A percentile compares a stretch with the other conserved stretches of the same genome.
These are phyloP conservation scores for Zaprionus davidi DNA, from an alignment of 1,140 invertebrate species.

Conservation along the genomic window DNA sequence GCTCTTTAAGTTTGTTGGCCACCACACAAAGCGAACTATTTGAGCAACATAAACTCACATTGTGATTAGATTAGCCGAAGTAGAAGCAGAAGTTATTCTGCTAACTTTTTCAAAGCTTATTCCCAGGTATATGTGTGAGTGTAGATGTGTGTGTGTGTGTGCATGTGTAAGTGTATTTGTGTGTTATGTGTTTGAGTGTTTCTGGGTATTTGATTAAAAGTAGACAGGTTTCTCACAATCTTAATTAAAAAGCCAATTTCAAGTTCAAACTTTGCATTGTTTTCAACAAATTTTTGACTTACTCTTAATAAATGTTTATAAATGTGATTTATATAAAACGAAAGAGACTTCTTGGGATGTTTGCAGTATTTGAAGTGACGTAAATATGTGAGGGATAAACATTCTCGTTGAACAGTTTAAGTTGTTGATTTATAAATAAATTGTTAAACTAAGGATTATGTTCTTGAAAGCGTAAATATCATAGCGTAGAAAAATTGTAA, in stretches of 20 bases:
- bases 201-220: slow-evolving; percentile 1
- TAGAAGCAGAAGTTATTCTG: not conserved
- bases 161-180: too few species aligned
- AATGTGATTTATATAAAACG: not conserved
- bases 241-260: not conserved
- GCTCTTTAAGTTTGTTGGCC: not conserved
- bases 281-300: too few species aligned
- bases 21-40: not conserved
- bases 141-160: not conserved
- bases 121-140: not conserved
- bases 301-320: not conserved
- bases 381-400: too few species aligned
- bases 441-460: too few species aligned
- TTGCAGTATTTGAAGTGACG: too few species aligned
- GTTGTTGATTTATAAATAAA: too few species aligned
- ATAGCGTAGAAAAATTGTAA: too few species aligned
- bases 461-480: too few species aligned
- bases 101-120: not conserved
- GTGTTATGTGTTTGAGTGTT: not conserved
- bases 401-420: too few species aligned
- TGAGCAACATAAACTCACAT: not conserved
- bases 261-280: not conserved
- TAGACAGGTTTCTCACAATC: not conserved
- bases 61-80: not conserved
- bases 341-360: too few species aligned